A percentile compares a stretch with the other conserved stretches of the same genome.
These are phyloP conservation scores for Oncopodura yosiiana DNA, from an alignment of 1,140 invertebrate species.

Conservation along the genomic window DNA sequence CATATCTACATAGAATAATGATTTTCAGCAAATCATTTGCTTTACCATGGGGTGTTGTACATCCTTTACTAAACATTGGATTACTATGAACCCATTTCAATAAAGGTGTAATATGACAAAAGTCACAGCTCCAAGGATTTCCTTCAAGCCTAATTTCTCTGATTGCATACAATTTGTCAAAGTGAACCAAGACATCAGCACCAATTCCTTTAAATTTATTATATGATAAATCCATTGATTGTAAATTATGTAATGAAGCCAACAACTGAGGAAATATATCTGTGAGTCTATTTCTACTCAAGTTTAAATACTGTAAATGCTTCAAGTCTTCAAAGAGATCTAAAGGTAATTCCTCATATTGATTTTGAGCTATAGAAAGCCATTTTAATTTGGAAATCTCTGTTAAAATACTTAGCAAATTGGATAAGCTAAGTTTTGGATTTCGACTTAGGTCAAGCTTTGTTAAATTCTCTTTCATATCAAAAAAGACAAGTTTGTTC, in stretches of 20 bases:
- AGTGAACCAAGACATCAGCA: constrained; percentile 14
- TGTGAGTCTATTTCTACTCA: constrained; percentile 23
- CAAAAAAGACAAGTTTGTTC: constrained; percentile 26
- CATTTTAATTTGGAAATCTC: constrained; percentile 23
- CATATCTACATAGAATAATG: not conserved
- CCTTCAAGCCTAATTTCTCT: constrained; percentile 21
- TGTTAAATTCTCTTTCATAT: constrained; percentile 20
- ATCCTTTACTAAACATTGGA: constrained; percentile 21
- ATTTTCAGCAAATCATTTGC: constrained; percentile 4
- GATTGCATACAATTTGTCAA: constrained; percentile 21
- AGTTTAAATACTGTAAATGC: constrained; percentile 25
- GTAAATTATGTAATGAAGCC: constrained; percentile 14
- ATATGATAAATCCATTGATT: constrained; percentile 24
- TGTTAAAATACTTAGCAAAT: constrained; percentile 12
- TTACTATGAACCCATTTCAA: constrained; percentile 25
- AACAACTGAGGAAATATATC: constrained; percentile 28
- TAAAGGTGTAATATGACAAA: constrained; percentile 29
- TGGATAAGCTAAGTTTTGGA: constrained; percentile 19
- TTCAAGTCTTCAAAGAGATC: constrained; percentile 29
- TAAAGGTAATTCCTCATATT: constrained; percentile 25
- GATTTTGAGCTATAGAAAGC: constrained; percentile 25
- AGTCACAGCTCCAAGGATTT: constrained; percentile 31
- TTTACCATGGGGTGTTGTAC: constrained; percentile 18
- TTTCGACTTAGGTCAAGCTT: constrained; percentile 29
- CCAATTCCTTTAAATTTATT: constrained; percentile 30